These are phyloP conservation scores for Drosophila nannoptera DNA, from an alignment of 1,140 invertebrate genomes.

Conservation along the genomic window DNA sequence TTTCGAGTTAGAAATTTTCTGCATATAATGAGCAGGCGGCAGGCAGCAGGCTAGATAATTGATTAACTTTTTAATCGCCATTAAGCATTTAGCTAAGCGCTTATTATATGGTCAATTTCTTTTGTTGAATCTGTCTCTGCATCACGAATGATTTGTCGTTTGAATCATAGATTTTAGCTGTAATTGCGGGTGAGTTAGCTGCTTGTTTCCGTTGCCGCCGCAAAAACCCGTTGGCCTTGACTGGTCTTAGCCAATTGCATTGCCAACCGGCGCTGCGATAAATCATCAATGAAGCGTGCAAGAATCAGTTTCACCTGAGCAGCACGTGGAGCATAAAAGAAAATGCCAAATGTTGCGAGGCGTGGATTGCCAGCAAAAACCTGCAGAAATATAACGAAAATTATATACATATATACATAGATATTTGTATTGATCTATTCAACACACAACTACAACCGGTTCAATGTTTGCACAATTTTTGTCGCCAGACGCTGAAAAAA, in stretches of 20 bases:
- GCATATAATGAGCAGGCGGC: too few relatives aligned
- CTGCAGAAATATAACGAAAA: not conserved
- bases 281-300: conserved; percentile 75
- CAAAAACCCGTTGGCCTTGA: conserved; percentile 60
- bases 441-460: conserved; percentile 64
- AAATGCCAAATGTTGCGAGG: conserved; percentile 17
- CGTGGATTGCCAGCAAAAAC: not conserved
- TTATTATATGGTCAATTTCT: too few relatives aligned
- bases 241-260: conserved; percentile 42
- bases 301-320: conserved; percentile 36
- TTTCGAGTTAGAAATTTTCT: too few relatives aligned
- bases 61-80: not conserved
- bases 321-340: conserved; percentile 54
- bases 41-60: too few relatives aligned
- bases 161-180: conserved; percentile 59
- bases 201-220: conserved; percentile 35
- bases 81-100: not conserved
- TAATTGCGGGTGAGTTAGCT: conserved; percentile 50
- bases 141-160: conserved; percentile 10
- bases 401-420: conserved; percentile 1
- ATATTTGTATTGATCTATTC: not conserved
- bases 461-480: conserved; percentile 73
- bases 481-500: conserved; percentile 63
- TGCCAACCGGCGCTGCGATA: conserved; percentile 19
- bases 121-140: too few relatives aligned